These are phyloP conservation scores for Athetis lepigone DNA, from an alignment of 2,888 invertebrate genomes.

Conservation along the genomic window DNA sequence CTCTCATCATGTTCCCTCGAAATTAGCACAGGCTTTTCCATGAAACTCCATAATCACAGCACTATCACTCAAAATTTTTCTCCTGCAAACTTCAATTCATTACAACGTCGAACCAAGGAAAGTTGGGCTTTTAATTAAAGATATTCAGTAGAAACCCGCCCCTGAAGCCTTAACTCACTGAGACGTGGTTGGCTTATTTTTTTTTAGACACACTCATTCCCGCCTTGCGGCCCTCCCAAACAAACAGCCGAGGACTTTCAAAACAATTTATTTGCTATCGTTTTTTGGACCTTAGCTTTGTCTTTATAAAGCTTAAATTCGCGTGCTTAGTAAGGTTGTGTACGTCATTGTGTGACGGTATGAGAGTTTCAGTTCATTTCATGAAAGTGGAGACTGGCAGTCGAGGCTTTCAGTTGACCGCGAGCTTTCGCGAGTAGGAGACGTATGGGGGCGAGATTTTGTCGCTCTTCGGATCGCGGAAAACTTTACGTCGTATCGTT, in stretches of 20 bases:
- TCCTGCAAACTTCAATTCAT: slow-evolving; percentile 83
- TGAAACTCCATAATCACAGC: slow-evolving; percentile 61
- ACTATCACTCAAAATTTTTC: slow-evolving; percentile 70
- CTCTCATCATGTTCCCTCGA: slow-evolving; percentile 63
- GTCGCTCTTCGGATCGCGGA: slow-evolving; percentile 67
- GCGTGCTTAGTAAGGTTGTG: slow-evolving; percentile 43
- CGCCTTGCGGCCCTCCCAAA: slow-evolving; percentile 91
- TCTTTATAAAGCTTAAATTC: slow-evolving; percentile 35
- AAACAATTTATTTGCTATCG: slow-evolving; percentile 77
- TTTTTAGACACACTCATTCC: slow-evolving; percentile 90
- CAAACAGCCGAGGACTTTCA: slow-evolving; percentile 88
- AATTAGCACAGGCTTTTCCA: slow-evolving; percentile 66
- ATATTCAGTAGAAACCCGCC: slow-evolving; percentile 88
- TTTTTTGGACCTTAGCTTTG: slow-evolving; percentile 34
- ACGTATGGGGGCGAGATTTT: slow-evolving; percentile 67
- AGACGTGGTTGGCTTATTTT: slow-evolving; percentile 91
- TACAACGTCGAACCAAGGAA: slow-evolving; percentile 77
- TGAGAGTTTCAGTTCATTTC: slow-evolving; percentile 87
- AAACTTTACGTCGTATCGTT: slow-evolving; percentile 80
- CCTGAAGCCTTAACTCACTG: slow-evolving; percentile 88
- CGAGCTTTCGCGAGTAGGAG: slow-evolving; percentile 85
- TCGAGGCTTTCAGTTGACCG: slow-evolving; percentile 86
- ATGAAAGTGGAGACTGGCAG: slow-evolving; percentile 86
- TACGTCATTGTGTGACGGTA: slow-evolving; percentile 69
- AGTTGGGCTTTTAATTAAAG: slow-evolving; percentile 89